Base-by-base conservation (phyloP, 1,140 invertebrate species). In the Colletes gigas region DNA sequence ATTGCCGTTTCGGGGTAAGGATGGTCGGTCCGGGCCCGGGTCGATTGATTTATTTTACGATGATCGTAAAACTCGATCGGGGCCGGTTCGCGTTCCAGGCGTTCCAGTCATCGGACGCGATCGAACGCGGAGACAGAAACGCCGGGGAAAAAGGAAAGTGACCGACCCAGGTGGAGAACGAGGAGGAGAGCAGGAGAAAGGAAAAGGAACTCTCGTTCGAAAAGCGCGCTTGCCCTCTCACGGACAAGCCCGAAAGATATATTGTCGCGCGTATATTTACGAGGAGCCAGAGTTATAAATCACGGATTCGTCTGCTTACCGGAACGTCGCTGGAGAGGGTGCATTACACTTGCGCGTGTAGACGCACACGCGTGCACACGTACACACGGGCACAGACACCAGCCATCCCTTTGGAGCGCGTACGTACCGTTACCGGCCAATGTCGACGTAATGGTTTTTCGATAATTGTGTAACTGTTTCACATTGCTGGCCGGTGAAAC, bases 391-490 rank as follows among this genome's bases (percentile, higher is more conserved):
- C n/a, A 7, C 19, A 9, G 41, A 14, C 39, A 15, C 30, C 30
- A 30, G 30, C 30, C 30, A 30, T 30, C 30, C 30, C 30, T 30
- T 30, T 30, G 30, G 30, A 30, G 30, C 79, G 77, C 66, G 69
- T 57, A 57, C 65, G 44, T 54, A 71, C 55, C 83, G 74, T 75
- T 63, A 55, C 74, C 73, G 83, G 74, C 70, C 79, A 73, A 83
- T 74, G 85, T 74, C 81, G 84, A 55, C 84, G 75, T 87, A 87
- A 87, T 87, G 84, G 84, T 87, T 87, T 87, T 87, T 87, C 85
- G 84, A 87, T 87, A 87, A 87, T 87, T 86, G 85, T 78, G 77
- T 86, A 87, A 87, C 85, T 86, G 85, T 87, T 86, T 86, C 84
- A 69, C 85, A 86, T 87, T 83, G 85, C 84, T 82, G 83, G 55